Evolutionary conservation across 2,888 invertebrate genomes (phyloP).

Genomic region (Clitarchus hookeri): DNA sequence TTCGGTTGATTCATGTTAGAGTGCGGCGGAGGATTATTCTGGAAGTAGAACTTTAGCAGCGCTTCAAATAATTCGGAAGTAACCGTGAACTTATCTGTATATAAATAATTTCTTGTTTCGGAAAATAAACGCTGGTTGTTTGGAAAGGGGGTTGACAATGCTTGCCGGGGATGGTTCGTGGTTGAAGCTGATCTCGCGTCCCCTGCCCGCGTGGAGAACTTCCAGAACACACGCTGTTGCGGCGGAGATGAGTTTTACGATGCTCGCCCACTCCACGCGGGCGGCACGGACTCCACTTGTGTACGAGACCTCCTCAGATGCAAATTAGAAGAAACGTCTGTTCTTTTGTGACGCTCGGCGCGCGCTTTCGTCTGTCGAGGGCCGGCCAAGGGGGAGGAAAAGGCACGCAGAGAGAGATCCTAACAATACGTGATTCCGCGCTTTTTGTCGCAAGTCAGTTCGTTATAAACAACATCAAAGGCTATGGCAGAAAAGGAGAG

Average conservation of each 20-base stretch:
- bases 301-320: neutral
- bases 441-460: neutral
- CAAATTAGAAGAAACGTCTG: neutral
- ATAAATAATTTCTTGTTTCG: too few relatives aligned
- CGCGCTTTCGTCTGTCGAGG: neutral
- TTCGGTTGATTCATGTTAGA: too few relatives aligned
- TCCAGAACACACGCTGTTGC: neutral
- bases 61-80: too few relatives aligned
- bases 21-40: too few relatives aligned
- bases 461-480: slow-evolving; percentile 14
- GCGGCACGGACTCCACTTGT: neutral
- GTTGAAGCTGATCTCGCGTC: neutral
- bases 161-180: neutral
- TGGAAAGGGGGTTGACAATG: too few relatives aligned
- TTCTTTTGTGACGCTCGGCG: neutral
- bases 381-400: neutral
- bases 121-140: too few relatives aligned
- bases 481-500: neutral
- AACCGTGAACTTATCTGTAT: too few relatives aligned
- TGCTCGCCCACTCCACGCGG: neutral
- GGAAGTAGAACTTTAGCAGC: too few relatives aligned
- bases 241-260: too few relatives aligned
- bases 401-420: neutral
- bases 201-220: neutral
- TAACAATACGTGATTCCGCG: slow-evolving; percentile 1